Conservation (phyloP, 2,888 invertebrate genomes). For the Pachycephus smyrnensis region DNA sequence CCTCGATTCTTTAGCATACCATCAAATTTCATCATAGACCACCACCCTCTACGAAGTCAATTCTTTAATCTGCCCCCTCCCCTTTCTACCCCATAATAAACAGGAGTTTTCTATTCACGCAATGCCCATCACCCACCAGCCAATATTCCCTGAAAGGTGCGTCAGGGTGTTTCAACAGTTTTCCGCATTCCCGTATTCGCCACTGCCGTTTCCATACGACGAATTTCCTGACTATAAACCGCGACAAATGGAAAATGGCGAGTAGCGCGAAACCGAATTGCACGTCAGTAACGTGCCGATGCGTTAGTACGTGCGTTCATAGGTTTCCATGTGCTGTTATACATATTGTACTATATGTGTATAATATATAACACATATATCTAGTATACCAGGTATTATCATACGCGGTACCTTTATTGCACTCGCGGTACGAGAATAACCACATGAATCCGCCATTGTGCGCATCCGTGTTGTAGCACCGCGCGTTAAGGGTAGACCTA, state of each 20-base stretch:
- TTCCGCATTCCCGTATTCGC: not conserved
- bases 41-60: not conserved
- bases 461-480: slow-evolving; percentile 38
- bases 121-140: not conserved
- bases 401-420: slow-evolving; percentile 41
- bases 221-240: not conserved
- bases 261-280: not conserved
- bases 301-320: not conserved
- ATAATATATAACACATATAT: not conserved
- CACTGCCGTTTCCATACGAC: not conserved
- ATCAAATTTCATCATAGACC: too few species aligned
- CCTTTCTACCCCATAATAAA: not conserved
- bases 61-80: not conserved
- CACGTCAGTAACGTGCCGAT: not conserved
- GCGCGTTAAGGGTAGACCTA: slow-evolving; percentile 14
- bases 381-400: slow-evolving; percentile 40
- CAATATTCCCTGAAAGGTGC: not conserved
- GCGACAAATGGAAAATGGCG: not conserved
- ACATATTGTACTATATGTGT: not conserved
- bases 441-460: slow-evolving; percentile 45
- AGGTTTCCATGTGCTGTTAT: not conserved
- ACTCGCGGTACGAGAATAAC: slow-evolving; percentile 40
- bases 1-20: too few species aligned
- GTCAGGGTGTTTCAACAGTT: not conserved
- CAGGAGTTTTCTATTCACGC: not conserved